phyloP scores from a whole-genome alignment of 2,888 invertebrate species.

The Trypoxylon attenuatum region DNA sequence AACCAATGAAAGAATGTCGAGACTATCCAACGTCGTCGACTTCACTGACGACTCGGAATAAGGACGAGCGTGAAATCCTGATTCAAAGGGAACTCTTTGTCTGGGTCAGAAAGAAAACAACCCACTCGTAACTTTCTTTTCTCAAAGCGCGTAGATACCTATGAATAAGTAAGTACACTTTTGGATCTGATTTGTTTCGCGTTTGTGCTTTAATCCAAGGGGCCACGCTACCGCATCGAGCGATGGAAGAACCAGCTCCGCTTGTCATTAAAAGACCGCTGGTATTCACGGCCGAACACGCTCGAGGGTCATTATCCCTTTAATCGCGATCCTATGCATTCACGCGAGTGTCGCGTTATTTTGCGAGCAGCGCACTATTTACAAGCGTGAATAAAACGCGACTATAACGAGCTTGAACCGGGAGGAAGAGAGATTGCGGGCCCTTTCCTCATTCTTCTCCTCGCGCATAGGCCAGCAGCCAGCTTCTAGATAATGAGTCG shows the following conservation, averaged over 20 bases:
- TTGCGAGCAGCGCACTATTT: constrained; percentile 15
- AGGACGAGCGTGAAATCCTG: no score
- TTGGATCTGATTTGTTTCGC: no score
- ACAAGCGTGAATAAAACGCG: constrained; percentile 25
- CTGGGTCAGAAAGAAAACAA: no score
- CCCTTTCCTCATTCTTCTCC: constrained; percentile 6
- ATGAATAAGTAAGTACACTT: no score
- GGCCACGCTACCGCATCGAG: neutral
- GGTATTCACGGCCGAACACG: neutral
- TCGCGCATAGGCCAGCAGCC: constrained; percentile 10
- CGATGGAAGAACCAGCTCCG: no score
- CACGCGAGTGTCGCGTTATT: constrained; percentile 12
- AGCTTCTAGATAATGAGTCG: constrained; percentile 41
- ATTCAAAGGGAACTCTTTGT: no score
- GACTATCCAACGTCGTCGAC: no score
- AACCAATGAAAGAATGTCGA: neutral
- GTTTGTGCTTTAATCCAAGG: no score
- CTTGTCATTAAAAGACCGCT: constrained; percentile 3
- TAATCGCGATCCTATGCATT: constrained; percentile 24
- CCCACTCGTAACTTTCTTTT: no score
- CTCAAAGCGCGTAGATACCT: no score
- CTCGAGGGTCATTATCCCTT: constrained; percentile 22
- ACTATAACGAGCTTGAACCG: constrained; percentile 20
- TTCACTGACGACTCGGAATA: no score
- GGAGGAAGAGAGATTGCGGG: constrained; percentile 3